A percentile compares a stretch with the other conserved stretches of the same genome.
Conservation (phyloP, 37 sponge, comb jelly and placozoan genomes). For the Crambe crambe region DNA sequence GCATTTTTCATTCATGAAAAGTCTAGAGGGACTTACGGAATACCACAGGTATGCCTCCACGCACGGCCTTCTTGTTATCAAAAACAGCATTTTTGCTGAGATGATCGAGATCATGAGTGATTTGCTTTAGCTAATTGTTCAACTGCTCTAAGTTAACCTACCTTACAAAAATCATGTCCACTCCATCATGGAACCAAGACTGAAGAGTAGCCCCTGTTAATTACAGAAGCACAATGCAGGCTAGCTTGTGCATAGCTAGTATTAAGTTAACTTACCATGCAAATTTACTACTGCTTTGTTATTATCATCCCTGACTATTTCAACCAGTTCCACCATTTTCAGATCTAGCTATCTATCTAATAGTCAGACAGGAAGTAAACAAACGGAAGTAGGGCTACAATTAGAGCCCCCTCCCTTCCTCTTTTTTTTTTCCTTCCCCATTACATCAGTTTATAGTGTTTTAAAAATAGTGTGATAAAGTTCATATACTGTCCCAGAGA, state of each 20-base stretch:
- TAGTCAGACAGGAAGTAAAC: too few relatives aligned
- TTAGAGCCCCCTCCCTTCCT: too few relatives aligned
- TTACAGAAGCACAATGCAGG: neutral
- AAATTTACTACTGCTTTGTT: slow-evolving; percentile 78
- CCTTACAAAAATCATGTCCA: slow-evolving; percentile 93
- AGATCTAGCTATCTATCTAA: too few relatives aligned
- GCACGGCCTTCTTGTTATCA: slow-evolving; percentile 90
- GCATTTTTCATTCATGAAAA: neutral
- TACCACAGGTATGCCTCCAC: slow-evolving; percentile 92
- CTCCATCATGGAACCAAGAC: slow-evolving; percentile 88
- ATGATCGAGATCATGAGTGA: too few relatives aligned
- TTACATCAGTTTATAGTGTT: too few relatives aligned
- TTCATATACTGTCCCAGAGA: slow-evolving; percentile 28
- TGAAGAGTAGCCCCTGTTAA: slow-evolving; percentile 85
- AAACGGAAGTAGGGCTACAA: too few relatives aligned
- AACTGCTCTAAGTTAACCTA: slow-evolving; percentile 14
- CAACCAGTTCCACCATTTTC: slow-evolving; percentile 43
- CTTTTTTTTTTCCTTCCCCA: too few relatives aligned
- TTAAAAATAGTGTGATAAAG: neutral
- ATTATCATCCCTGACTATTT: slow-evolving; percentile 62
- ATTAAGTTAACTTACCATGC: slow-evolving; percentile 75
- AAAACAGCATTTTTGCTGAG: slow-evolving; percentile 85
- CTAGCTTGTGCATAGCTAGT: too few relatives aligned
- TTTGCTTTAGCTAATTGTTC: neutral
- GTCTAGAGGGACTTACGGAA: slow-evolving; percentile 72